Base-by-base conservation (phyloP, 92 coral and sea anemone species). In the Zoanthus sociatus region DNA sequence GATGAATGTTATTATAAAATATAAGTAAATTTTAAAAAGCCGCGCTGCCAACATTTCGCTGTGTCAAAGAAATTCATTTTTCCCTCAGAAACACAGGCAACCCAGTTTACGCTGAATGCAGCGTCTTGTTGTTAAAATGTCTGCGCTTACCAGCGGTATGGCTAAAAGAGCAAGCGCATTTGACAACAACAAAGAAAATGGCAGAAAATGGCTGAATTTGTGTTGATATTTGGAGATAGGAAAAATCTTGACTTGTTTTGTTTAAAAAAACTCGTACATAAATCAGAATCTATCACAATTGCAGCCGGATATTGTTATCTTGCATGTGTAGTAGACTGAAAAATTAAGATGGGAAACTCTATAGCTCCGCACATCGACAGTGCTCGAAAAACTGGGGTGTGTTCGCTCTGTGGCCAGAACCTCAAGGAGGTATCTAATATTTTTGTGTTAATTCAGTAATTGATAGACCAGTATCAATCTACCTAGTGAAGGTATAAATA, bases 301-400 rank as follows among this genome's bases (percentile, higher is more conserved):
- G 20, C 30, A 53, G 46, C 21, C 46, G 63, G 47, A 4, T 26
- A 26, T 7, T 42, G 31, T 66, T 64, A 7, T n/a, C 51, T 13
- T 85, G 42, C 72, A 26, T 14, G 82, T 55, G 21, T 67, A 26
- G 32, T 18, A 21, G 7, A 74, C 18, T 45, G 16, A 17, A 58
- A 54, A 21, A 21, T 67, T 47, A 37, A 76, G 69, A 94, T 94
- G 98, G 98, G 98, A 17, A 94, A 93, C 77, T 88, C 93, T 20
- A 56, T 96, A 55, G 77, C 96, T 15, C 98, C 95, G 18, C 98
- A 96, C 75, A 88, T 96, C 89, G 98, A 96, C 78, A 93, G 87
- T 60, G 98, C 98, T 10, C 93, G 92, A 78, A 96, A 96, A 84
- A 96, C 98, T 8, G 98, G 98, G 14, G 98, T 96, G 72, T 95